Evolutionary conservation across 2,888 invertebrate genomes (phyloP).

Genomic region (Lobophora halterata): DNA sequence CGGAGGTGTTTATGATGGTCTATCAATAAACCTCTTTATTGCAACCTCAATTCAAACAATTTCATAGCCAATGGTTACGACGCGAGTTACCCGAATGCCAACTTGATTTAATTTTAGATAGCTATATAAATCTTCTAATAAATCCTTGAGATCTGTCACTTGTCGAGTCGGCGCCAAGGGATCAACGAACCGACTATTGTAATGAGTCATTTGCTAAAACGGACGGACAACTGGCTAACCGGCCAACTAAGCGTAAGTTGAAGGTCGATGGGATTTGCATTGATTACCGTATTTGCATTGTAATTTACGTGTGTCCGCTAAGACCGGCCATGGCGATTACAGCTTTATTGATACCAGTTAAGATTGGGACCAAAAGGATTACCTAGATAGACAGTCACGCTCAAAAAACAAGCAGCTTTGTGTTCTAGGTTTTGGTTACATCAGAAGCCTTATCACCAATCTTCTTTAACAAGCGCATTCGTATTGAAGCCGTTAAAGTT

Average conservation of each 20-base stretch:
- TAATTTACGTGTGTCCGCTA: constrained; percentile 25
- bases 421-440: constrained; percentile 9
- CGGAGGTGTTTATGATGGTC: constrained; percentile 13
- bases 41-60: constrained; percentile 9
- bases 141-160: constrained; percentile 27
- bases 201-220: constrained; percentile 41
- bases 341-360: constrained; percentile 4
- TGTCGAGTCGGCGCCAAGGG: constrained; percentile 30
- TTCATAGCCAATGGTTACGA: constrained; percentile 5
- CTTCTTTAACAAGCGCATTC: too few species aligned
- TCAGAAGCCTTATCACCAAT: too few species aligned
- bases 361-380: constrained; percentile 1
- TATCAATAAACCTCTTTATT: constrained; percentile 19
- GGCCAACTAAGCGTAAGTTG: constrained; percentile 29
- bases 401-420: constrained; percentile 8
- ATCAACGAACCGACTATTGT: constrained; percentile 30
- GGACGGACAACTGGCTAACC: constrained; percentile 9
- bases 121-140: constrained; percentile 26
- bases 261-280: constrained; percentile 44
- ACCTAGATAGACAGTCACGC: constrained; percentile 4
- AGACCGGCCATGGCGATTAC: constrained; percentile 1
- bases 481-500: too few species aligned
- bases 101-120: constrained; percentile 24
- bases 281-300: constrained; percentile 44
- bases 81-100: constrained; percentile 14